These are phyloP conservation scores for Poecilia wingei DNA, from an alignment of 2,797 vertebrate species.

Conservation along the genomic window DNA sequence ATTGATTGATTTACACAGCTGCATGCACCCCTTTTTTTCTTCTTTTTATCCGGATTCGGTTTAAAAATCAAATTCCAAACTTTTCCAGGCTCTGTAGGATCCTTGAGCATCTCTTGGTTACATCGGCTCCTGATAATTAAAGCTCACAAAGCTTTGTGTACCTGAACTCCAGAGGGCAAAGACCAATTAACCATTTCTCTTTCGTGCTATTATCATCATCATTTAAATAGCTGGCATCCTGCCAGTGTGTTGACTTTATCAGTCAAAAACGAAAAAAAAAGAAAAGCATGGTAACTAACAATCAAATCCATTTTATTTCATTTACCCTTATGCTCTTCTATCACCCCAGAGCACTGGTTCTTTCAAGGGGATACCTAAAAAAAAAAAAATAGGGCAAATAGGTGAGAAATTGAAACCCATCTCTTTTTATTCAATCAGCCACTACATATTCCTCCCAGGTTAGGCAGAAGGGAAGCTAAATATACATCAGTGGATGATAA, in stretches of 20 bases:
- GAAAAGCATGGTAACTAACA: conserved; percentile 50
- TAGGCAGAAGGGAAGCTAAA: conserved; percentile 60
- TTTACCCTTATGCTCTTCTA: conserved; percentile 57
- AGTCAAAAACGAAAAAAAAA: conserved; percentile 12
- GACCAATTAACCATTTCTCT: conserved; percentile 48
- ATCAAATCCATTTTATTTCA: conserved; percentile 56
- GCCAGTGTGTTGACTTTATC: conserved; percentile 36
- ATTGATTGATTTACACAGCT: background rate
- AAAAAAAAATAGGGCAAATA: conserved; percentile 44
- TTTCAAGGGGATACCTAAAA: conserved; percentile 42
- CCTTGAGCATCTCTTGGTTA: conserved; percentile 24
- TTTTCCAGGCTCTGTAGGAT: background rate
- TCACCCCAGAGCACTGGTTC: conserved; percentile 49
- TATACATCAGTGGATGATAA: conserved; percentile 72
- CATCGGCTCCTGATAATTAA: conserved; percentile 37
- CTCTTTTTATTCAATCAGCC: conserved; percentile 67
- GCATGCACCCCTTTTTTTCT: background rate
- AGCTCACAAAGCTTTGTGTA: conserved; percentile 43
- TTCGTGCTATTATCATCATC: background rate
- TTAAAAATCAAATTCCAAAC: background rate
- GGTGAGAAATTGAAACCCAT: conserved; percentile 52
- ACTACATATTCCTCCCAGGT: conserved; percentile 44
- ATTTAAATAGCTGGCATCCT: conserved; percentile 44
- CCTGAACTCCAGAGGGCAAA: conserved; percentile 45
- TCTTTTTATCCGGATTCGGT: background rate